Evolutionary conservation across 2,797 vertebrate species (phyloP).

Genomic region (Anomalospiza imberbis): DNA sequence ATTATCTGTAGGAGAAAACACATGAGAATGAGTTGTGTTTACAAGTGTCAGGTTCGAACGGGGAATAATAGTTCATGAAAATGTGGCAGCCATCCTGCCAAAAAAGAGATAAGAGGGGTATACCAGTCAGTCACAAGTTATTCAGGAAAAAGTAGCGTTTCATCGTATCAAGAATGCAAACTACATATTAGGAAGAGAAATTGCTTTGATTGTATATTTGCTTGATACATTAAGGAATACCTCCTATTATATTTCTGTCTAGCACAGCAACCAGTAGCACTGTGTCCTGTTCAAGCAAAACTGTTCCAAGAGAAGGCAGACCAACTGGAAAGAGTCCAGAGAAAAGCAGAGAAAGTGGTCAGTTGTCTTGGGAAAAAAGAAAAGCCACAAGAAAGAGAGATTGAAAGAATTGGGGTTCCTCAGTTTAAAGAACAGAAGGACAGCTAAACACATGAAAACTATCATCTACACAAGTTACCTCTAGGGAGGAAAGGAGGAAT

Average conservation of each 20-base stretch:
- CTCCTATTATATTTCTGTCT: background rate
- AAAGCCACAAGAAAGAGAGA: background rate
- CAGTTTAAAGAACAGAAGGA: background rate
- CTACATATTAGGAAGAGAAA: background rate
- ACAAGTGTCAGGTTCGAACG: background rate
- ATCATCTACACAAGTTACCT: background rate
- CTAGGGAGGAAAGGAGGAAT: background rate
- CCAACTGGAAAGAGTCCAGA: background rate
- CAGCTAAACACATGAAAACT: background rate
- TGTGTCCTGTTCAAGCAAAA: background rate
- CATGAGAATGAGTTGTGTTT: background rate
- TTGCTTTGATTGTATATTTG: background rate
- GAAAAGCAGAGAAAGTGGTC: background rate
- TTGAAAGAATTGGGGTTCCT: background rate
- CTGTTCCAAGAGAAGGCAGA: background rate
- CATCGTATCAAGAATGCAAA: background rate
- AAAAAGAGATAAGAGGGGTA: background rate
- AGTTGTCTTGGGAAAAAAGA: background rate
- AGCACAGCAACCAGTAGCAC: background rate
- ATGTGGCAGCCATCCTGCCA: background rate
- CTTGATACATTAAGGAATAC: background rate
- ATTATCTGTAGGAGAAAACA: background rate
- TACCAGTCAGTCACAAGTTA: background rate
- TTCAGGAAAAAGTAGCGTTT: accelerated
- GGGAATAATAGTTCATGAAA: background rate